Base-by-base conservation (phyloP, 2,113 vertebrate genomes). In the Setophaga petechia region DNA sequence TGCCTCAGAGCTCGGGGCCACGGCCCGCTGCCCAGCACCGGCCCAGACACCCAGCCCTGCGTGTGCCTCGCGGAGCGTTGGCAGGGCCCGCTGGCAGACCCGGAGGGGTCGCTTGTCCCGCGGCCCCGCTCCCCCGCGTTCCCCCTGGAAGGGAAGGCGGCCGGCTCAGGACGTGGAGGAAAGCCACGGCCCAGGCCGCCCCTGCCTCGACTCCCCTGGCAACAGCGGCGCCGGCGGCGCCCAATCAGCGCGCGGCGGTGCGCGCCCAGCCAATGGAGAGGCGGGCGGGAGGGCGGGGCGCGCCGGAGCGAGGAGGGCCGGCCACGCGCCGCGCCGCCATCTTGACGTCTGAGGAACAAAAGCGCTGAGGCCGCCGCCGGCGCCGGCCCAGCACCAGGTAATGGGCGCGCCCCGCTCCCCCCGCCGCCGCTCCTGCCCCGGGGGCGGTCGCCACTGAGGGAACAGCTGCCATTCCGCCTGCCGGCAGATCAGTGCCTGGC, bases 261-360 rank as follows among this genome's bases (percentile, higher is more conserved):
- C 8, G 20, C 72, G 11, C 57, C 10, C 51, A 95, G 88, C 97
- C 97, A 98, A 98, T 98, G 37, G 93, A 11, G 20, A 66, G 49
- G 78, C 73, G 33, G 25, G 19, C 2, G 4, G 23, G 46, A 10
- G 58, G 41, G 62, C 19, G 89, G 85, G 82, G 87, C 76, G 69
- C 15, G 75, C 44, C 21, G 65, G 47, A 52, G 90, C 47, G 80
- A 91, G 96, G 93, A 89, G 94, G 97, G 96, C 85, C 91, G 65
- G 73, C 82, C 62, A 77, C 61, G 55, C 35, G 58, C 57, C 24
- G 69, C 28, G 93, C 94, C 96, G 98, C 98, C 97, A 98, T 98
- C 91, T 98, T 98, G 95, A 35, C 94, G 47, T 74, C 80, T 94
- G 84, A 96, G 96, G 94, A 98, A 98, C 98, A 98, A 98, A 98